These are phyloP conservation scores for Macropis europaea DNA, from an alignment of 2,888 invertebrate genomes.

Conservation along the genomic window DNA sequence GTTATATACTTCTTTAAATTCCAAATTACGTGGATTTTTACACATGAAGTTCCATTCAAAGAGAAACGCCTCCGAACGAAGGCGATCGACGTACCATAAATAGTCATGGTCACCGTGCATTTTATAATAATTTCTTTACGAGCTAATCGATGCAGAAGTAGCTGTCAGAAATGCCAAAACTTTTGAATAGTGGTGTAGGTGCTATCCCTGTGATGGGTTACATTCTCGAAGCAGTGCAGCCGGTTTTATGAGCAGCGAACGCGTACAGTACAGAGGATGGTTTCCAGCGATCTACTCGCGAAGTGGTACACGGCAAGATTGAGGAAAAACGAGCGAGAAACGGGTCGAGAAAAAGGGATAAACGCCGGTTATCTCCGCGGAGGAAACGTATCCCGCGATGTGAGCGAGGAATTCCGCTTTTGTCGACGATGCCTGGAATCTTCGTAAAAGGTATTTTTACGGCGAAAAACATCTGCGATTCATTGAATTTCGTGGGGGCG, in stretches of 20 bases:
- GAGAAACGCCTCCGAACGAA: no score
- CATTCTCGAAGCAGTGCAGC: conserved; percentile 61
- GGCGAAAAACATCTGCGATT: conserved; percentile 38
- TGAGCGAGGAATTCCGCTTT: conserved; percentile 15
- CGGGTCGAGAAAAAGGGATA: conserved; percentile 11
- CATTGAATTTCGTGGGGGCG: conserved; percentile 42
- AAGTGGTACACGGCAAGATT: conserved; percentile 13
- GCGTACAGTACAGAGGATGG: conserved; percentile 56
- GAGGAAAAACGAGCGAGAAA: conserved; percentile 28
- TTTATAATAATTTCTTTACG: no score
- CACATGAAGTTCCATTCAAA: no score
- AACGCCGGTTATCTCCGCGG: background rate
- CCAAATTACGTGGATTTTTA: no score
- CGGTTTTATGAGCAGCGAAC: conserved; percentile 66
- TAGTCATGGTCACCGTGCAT: no score
- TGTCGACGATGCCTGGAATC: conserved; percentile 19
- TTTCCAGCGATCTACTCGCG: conserved; percentile 54
- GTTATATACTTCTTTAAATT: no score
- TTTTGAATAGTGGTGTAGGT: no score
- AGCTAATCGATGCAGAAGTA: no score
- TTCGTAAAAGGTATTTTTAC: conserved; percentile 26
- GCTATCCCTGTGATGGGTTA: conserved; percentile 62
- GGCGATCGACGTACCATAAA: no score
- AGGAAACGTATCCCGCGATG: conserved; percentile 12
- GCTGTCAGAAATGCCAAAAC: no score